Conservation (phyloP, 2,113 vertebrate genomes). For the Gracilinanus agilis region DNA sequence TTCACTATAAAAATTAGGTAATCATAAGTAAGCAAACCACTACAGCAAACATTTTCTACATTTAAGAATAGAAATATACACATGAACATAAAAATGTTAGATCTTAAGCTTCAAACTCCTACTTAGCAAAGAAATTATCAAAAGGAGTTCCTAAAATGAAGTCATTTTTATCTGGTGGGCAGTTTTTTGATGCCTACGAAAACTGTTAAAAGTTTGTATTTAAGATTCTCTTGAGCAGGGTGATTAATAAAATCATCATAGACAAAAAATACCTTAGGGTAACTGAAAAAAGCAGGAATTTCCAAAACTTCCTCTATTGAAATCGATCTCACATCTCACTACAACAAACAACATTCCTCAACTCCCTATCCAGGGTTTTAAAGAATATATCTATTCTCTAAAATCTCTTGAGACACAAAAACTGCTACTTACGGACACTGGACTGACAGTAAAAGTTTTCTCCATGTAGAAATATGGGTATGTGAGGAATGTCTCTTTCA, state of each 20-base stretch:
- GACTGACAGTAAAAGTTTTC: conserved; percentile 89
- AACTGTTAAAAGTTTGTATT: not conserved
- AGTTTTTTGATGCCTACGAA: not conserved
- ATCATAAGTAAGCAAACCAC: not conserved
- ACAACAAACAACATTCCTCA: conserved; percentile 61
- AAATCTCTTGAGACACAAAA: conserved; percentile 75
- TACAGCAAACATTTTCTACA: not conserved
- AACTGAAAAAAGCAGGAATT: conserved; percentile 11
- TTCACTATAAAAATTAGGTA: not conserved
- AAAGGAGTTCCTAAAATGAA: not conserved
- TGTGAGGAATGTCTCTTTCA: conserved; percentile 76
- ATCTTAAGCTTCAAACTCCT: not conserved
- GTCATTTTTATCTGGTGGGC: not conserved
- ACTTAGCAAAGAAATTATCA: not conserved
- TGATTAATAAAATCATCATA: not conserved
- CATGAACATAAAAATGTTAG: not conserved
- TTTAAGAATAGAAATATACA: not conserved
- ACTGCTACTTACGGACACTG: conserved; percentile 84
- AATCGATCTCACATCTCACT: conserved; percentile 54
- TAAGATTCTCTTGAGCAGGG: not conserved
- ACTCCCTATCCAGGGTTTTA: not conserved
- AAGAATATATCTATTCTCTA: conserved; percentile 62
- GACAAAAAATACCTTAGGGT: not conserved
- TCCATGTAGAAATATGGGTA: conserved; percentile 87
- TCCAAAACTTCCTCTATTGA: conserved; percentile 71